Conservation (phyloP, 2,888 invertebrate genomes). For the Panopea generosa region DNA sequence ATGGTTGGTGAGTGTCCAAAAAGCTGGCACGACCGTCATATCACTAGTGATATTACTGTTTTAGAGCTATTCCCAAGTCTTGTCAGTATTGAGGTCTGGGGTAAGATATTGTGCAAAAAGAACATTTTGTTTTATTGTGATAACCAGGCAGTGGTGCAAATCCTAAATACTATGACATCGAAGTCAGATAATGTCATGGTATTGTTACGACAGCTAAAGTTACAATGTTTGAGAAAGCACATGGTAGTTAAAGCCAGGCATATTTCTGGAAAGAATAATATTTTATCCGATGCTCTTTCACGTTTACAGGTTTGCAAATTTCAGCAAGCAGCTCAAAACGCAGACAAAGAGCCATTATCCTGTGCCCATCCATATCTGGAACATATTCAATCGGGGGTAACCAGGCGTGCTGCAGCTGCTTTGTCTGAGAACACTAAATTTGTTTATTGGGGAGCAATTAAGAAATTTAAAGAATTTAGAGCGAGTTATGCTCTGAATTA, state of each 20-base stretch:
- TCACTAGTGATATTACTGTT: conserved; percentile 14
- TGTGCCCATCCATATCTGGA: conserved; percentile 16
- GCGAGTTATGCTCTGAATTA: not conserved
- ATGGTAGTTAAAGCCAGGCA: conserved; percentile 20
- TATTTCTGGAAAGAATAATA: conserved; percentile 17
- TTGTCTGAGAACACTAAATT: not conserved
- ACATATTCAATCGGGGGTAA: not conserved
- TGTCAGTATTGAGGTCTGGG: conserved; percentile 18
- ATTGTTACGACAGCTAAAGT: conserved; percentile 23
- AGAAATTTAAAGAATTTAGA: conserved; percentile 6
- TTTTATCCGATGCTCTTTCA: conserved; percentile 12
- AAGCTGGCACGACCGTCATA: not conserved
- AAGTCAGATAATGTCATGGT: conserved; percentile 25
- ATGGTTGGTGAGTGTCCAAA: too few relatives aligned
- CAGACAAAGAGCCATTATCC: not conserved
- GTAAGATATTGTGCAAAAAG: conserved; percentile 9
- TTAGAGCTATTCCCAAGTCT: conserved; percentile 27
- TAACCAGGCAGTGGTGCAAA: conserved; percentile 25
- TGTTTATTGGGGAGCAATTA: conserved; percentile 7
- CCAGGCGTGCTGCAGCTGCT: not conserved
- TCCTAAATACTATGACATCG: conserved; percentile 28
- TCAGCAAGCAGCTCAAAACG: conserved; percentile 1
- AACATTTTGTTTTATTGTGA: conserved; percentile 34
- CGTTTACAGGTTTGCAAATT: conserved; percentile 26
- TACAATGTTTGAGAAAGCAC: conserved; percentile 19